Conservation (phyloP, 2,888 invertebrate species). For the Bombylius discolor region DNA sequence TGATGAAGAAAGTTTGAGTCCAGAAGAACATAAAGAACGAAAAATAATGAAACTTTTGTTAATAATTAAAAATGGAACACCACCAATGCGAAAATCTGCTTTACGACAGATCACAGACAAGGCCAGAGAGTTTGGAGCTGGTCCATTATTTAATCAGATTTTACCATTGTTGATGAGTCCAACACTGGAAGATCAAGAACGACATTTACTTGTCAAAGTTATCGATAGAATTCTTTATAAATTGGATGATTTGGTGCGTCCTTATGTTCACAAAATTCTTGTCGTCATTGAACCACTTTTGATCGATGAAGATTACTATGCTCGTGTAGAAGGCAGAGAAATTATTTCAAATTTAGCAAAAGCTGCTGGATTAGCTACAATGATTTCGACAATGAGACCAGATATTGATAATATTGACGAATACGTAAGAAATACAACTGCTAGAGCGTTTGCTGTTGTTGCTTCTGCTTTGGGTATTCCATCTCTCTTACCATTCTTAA, state of each 20-base stretch:
- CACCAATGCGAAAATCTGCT: conserved; percentile 98
- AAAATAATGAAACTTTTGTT: conserved; percentile 97
- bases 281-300: conserved; percentile 97
- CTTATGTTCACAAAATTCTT: conserved; percentile 98
- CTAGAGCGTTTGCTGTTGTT: conserved; percentile 98
- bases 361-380: conserved; percentile 97
- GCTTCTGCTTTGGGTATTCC: conserved; percentile 97
- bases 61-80: conserved; percentile 99
- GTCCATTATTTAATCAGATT: conserved; percentile 97
- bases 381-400: conserved; percentile 99
- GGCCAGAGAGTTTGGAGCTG: conserved; percentile 95
- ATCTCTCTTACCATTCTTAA: conserved; percentile 90
- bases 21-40: conserved; percentile 95
- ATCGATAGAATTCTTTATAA: conserved; percentile 98
- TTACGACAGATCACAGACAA: conserved; percentile 97
- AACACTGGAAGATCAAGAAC: conserved; percentile 96
- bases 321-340: conserved; percentile 97
- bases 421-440: conserved; percentile 98
- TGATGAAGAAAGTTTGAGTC: conserved; percentile 87
- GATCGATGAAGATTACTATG: conserved; percentile 99
- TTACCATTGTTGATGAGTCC: conserved; percentile 99
- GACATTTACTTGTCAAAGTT: conserved; percentile 96
- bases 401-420: conserved; percentile 99
- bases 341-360: conserved; percentile 98
- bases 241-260: conserved; percentile 93